Evolutionary conservation across 2,888 invertebrate species (phyloP), one percentile per base, ranked within the genome.

Genomic region (Cheilosia impressa): DNA sequence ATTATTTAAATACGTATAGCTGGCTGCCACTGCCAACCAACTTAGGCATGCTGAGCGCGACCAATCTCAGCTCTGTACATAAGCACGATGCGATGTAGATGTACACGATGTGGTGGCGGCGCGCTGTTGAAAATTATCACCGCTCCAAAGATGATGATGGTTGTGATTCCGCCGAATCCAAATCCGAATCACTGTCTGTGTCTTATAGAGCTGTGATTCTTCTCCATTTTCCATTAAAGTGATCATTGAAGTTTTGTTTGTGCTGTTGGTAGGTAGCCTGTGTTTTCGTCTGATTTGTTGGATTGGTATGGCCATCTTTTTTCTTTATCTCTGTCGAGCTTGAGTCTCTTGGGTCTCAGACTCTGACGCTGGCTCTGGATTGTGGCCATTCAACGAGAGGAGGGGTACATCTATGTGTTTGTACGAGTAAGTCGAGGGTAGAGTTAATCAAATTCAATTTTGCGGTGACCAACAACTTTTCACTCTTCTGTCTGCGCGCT

Each of bases 21-120:
- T 45, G 22, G 22, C 17, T 27, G 27, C 53, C 52, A 31, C 15
- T 4, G 47, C 41, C 58, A 65, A 58, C 57, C 55, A 75, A 84
- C 84, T 84, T 84, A 76, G 80, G 84, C 84, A 84, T 84, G 84
- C 84, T 84, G 84, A 80, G 80, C 80, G 84, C 84, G 84, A 80
- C 80, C 84, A 84, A 84, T 84, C 84, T 84, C 80, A 13, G 53
- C 53, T 71, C 55, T 80, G 73, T 78, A 73, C 58, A 72, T 79
- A 77, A 60, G 76, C 65, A 82, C 69, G 6, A 24, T 52, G 52
- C 52, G 57, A 57, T 78, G 71, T 68, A 45, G 24, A 17, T 43
- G 19, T 31, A 17, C n/a, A 31, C 22, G 34, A 19, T 22, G 27
- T 24, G 38, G 15, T 63, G 41, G 53, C 13, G 53, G 58, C 52